Evolutionary conservation across 2,113 vertebrate species (phyloP).

Genomic region (Hemicordylus capensis): DNA sequence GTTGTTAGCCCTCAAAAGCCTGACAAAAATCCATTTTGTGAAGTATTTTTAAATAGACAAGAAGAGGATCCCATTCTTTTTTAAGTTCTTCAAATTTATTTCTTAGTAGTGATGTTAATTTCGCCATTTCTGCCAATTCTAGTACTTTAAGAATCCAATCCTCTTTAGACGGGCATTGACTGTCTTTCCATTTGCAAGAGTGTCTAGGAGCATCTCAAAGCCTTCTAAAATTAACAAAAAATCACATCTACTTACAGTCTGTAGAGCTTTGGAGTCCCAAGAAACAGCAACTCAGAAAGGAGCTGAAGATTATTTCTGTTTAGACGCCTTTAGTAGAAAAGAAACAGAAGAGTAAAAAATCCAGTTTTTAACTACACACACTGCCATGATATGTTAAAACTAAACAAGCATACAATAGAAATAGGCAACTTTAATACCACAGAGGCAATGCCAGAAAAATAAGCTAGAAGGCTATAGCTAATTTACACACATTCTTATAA

Average conservation of each 20-base stretch:
- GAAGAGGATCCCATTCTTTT: too few relatives aligned
- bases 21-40: too few relatives aligned
- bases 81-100: too few relatives aligned
- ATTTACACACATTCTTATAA: background rate
- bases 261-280: constrained; percentile 94
- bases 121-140: too few relatives aligned
- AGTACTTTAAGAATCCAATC: too few relatives aligned
- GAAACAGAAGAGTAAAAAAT: constrained; percentile 65
- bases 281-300: constrained; percentile 96
- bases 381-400: background rate
- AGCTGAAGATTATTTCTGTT: constrained; percentile 98
- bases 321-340: constrained; percentile 88
- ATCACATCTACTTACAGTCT: constrained; percentile 89
- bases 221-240: constrained; percentile 8
- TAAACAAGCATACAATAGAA: background rate
- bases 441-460: too few relatives aligned
- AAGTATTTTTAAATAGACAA: too few relatives aligned
- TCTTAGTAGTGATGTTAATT: too few relatives aligned
- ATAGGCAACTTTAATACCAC: background rate
- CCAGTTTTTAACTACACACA: background rate
- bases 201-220: background rate
- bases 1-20: too few relatives aligned
- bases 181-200: too few relatives aligned
- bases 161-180: too few relatives aligned
- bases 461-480: background rate